These are phyloP conservation scores for Dynastes grantii DNA, from an alignment of 2,888 invertebrate genomes.

Conservation along the genomic window DNA sequence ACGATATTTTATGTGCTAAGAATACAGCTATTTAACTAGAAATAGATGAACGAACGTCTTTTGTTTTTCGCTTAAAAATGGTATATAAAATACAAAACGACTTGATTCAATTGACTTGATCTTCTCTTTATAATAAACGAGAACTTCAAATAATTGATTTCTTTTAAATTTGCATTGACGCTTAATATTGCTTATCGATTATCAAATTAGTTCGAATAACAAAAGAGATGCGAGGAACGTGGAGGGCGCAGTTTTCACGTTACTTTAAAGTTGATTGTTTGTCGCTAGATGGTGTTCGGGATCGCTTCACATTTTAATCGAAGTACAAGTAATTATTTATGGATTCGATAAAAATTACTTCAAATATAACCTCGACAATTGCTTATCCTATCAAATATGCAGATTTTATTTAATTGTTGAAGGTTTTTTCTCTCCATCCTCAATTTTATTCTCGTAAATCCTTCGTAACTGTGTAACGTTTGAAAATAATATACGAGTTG, in stretches of 20 bases:
- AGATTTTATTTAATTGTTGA: background rate
- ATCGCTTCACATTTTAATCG: background rate
- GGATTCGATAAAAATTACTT: no score
- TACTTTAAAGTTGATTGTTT: background rate
- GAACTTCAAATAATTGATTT: background rate
- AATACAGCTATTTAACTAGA: background rate
- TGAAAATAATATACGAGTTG: no score
- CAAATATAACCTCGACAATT: no score
- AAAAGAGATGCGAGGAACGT: no score
- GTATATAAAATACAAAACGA: slow-evolving; percentile 8
- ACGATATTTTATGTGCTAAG: background rate
- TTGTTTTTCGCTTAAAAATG: background rate
- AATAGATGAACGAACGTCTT: background rate
- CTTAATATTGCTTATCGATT: slow-evolving; percentile 8
- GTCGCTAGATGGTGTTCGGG: background rate
- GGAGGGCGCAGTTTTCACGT: background rate
- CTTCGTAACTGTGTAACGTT: no score
- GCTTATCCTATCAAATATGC: no score
- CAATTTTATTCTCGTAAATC: background rate
- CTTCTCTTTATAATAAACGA: background rate
- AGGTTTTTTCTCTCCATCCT: background rate
- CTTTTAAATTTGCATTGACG: background rate
- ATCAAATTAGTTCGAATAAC: background rate
- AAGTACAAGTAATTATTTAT: no score
- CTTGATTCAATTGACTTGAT: background rate